Evolutionary conservation across 2,797 vertebrate genomes (phyloP).

Genomic region (Spheniscus humboldti): DNA sequence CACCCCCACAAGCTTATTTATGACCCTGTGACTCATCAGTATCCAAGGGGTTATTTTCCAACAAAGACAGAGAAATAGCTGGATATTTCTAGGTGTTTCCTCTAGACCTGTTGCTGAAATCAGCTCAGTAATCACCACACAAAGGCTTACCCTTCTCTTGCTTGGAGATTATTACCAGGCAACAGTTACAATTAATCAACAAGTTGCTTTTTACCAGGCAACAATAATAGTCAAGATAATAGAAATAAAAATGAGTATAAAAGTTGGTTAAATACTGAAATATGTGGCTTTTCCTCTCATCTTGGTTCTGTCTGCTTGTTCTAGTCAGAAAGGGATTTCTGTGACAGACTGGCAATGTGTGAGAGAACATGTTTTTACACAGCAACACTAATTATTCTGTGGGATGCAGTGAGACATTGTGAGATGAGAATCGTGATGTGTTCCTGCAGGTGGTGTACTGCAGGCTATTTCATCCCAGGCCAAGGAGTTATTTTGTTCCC

Average conservation of each 20-base stretch:
- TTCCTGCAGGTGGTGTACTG: not conserved
- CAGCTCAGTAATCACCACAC: not conserved
- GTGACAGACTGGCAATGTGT: not conserved
- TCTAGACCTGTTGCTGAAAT: not conserved
- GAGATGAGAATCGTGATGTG: not conserved
- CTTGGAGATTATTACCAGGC: not conserved
- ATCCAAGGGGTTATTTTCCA: not conserved
- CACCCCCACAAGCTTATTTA: accelerated
- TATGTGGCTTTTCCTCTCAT: not conserved
- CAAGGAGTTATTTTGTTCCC: not conserved
- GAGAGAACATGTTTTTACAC: not conserved
- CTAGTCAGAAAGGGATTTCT: not conserved
- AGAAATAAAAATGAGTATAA: not conserved
- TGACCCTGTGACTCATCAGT: not conserved
- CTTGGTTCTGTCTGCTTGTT: not conserved
- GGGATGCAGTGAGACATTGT: not conserved
- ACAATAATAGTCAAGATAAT: not conserved
- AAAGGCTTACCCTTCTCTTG: not conserved
- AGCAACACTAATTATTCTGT: not conserved
- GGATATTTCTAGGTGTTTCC: not conserved
- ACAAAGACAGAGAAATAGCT: not conserved
- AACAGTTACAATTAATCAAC: not conserved
- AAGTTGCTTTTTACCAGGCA: not conserved
- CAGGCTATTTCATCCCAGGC: not conserved
- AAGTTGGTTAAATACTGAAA: not conserved